Base-by-base conservation (phyloP, 2,113 vertebrate genomes). In the Myxocyprinus asiaticus region DNA sequence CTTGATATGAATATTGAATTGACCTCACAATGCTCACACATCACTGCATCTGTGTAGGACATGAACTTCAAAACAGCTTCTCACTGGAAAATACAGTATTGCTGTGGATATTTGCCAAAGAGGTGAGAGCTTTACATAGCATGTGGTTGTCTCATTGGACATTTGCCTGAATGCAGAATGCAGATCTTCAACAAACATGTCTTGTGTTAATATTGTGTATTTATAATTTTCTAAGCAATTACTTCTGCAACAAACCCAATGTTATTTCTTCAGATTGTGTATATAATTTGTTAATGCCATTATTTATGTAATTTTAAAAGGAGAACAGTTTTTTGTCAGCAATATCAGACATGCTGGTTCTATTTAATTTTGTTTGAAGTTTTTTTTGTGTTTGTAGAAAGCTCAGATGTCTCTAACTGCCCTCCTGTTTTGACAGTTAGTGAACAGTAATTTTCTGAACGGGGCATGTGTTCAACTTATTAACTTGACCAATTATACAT, bases 401-500 rank as follows among this genome's bases (percentile, higher is more conserved):
- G 63, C 71, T 74, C 71, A 74, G 33, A 74, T 50, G 71, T 74
- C 56, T 74, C 58, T 72, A 72, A 72, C 70, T 44, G 70, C 70
- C 55, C 55, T 62, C 71, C 44, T 63, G 56, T 56, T 33, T 33
- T 33, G 22, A 1, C 22, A 33, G 22, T 33, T 70, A 70, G 10
- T 70, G 44, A 74, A 74, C 17, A 47, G 53, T 72, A 45, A 59
- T 45, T 58, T 15, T 71, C 50, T 56, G 51, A 56, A n/a, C 3
- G 58, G 45, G 71, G 71, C 71, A 50, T 51, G 15, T 74, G 56
- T 63, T 74, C 15, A 50, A 74, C 45, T n/a, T 74, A 74, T 74
- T 74, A 9, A 50, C 71, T 74, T 74, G 71, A 74, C 71, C 71
- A 74, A 74, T 63, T 63, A 63, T 74, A 42, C 71, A 74, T 61